Percentiles rank a stretch among this genome's conserved stretches.
Conservation (phyloP, 2,113 vertebrate genomes). For the Galeopterus variegatus region DNA sequence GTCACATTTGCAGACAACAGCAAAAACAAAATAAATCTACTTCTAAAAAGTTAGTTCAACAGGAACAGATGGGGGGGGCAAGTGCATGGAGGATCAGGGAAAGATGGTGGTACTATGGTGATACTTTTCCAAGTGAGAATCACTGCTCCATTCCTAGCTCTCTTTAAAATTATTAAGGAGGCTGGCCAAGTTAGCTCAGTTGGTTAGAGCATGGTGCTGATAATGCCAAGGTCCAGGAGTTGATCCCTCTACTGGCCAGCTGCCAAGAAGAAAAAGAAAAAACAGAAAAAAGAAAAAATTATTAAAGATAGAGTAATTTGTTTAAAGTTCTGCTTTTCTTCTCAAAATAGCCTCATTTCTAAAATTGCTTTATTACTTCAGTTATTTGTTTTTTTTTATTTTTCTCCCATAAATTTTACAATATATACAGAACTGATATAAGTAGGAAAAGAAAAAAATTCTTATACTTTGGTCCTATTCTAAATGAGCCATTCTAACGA, state of each 20-base stretch:
- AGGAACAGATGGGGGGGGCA: neutral
- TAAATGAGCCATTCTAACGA: neutral
- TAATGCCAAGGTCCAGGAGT: no score
- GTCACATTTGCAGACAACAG: neutral
- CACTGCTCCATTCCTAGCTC: neutral
- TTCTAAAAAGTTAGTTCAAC: neutral
- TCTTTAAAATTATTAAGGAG: neutral
- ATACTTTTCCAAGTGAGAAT: neutral
- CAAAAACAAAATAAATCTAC: neutral
- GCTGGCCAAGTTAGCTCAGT: no score
- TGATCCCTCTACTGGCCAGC: no score
- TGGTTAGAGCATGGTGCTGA: no score
- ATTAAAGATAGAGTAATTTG: neutral
- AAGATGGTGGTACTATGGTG: no score
- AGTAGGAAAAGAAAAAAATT: neutral
- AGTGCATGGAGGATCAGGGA: no score
- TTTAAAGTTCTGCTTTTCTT: conserved; percentile 10
- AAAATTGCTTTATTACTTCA: neutral
- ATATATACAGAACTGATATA: neutral
- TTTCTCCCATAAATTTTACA: neutral
- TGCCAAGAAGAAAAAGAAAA: no score
- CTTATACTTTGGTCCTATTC: neutral
- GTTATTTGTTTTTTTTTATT: neutral
- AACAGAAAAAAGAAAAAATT: neutral
- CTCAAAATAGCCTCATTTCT: neutral